Conservation (phyloP, 2,797 vertebrate species). For the Micromesistius poutassou region DNA sequence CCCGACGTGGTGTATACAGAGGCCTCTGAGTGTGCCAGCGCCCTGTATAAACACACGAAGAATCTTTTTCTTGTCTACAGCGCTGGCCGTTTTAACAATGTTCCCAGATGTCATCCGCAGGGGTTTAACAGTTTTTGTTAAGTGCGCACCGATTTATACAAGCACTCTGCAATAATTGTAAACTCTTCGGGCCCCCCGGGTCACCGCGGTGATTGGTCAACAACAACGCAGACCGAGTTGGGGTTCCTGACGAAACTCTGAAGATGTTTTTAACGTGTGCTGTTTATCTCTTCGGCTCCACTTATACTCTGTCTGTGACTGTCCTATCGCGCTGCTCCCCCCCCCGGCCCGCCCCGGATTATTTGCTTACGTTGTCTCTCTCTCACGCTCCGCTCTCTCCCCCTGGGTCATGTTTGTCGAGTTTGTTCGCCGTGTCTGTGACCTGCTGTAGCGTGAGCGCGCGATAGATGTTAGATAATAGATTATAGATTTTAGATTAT, state of each 20-base stretch:
- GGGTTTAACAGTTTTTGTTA: conserved; percentile 58
- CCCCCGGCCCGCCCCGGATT: too few relatives aligned
- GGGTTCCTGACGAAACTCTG: conserved; percentile 39
- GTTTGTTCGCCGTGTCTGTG: background rate
- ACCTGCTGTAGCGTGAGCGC: too few relatives aligned
- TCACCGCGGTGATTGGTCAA: too few relatives aligned
- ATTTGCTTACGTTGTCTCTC: conserved; percentile 16
- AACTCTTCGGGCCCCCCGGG: conserved; percentile 32
- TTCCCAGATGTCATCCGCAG: conserved; percentile 57
- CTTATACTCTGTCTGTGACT: conserved; percentile 45
- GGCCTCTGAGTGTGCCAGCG: conserved; percentile 40
- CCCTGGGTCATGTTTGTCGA: background rate
- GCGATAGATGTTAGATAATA: too few relatives aligned
- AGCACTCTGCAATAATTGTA: conserved; percentile 54
- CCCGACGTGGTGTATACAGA: conserved; percentile 35
- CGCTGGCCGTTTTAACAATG: conserved; percentile 42
- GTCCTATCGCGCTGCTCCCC: conserved; percentile 7
- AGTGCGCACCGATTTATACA: conserved; percentile 60
- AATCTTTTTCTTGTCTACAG: conserved; percentile 44
- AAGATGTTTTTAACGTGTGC: conserved; percentile 40
- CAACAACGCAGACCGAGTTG: conserved; percentile 19
- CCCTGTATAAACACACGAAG: conserved; percentile 47
- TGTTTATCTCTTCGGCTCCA: conserved; percentile 50
- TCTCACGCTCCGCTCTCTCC: conserved; percentile 3
- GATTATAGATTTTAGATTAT: too few relatives aligned